phyloP scores from a whole-genome alignment of 2,113 vertebrate species.

The Gymnogyps californianus region DNA sequence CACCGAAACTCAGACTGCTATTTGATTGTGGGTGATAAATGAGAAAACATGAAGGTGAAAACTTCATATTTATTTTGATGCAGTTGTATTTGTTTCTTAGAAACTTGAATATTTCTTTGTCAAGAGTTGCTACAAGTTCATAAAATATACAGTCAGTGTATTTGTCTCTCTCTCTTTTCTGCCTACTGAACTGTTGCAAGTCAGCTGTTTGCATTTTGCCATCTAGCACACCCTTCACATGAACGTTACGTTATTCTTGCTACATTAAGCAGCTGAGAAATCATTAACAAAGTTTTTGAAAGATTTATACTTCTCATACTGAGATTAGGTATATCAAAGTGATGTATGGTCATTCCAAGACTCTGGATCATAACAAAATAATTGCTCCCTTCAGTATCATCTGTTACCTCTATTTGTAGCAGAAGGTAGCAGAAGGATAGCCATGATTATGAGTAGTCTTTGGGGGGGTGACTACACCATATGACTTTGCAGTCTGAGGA shows the following conservation, averaged over 20 bases:
- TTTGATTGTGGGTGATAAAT: background rate
- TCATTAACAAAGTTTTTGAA: background rate
- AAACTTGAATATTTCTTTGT: background rate
- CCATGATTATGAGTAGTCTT: background rate
- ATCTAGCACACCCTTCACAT: background rate
- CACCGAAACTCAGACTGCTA: background rate
- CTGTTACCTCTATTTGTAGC: background rate
- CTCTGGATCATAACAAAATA: background rate
- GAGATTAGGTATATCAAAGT: background rate
- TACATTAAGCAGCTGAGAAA: background rate
- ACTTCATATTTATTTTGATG: background rate
- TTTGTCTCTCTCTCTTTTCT: background rate
- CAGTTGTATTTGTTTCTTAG: background rate
- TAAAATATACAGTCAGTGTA: background rate
- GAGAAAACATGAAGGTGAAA: background rate
- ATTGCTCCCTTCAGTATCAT: background rate
- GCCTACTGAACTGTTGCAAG: background rate
- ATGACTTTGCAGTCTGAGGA: background rate
- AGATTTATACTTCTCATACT: background rate
- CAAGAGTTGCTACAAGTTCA: background rate
- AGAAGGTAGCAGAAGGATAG: background rate
- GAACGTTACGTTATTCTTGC: background rate
- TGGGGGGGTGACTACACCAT: fast-evolving
- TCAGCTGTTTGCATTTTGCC: background rate
- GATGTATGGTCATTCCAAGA: background rate